These are phyloP conservation scores for Cantharis rustica DNA, from an alignment of 2,888 invertebrate species.

Conservation along the genomic window DNA sequence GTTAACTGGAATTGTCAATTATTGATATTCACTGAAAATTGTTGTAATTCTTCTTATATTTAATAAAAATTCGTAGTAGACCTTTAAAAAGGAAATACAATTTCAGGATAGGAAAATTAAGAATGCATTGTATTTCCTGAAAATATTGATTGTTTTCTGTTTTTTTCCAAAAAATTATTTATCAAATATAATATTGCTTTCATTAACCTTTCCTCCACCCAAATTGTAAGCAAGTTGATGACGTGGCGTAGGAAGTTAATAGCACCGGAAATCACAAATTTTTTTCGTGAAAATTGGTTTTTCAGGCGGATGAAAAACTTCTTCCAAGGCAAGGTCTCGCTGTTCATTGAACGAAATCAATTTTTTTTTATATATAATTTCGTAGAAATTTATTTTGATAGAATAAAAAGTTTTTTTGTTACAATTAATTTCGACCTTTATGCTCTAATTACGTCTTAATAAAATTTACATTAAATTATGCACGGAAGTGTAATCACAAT, in stretches of 20 bases:
- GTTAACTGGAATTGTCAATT: too few relatives aligned
- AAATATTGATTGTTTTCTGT: too few relatives aligned
- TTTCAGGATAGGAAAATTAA: too few relatives aligned
- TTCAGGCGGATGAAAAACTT: background rate
- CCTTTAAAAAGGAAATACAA: too few relatives aligned
- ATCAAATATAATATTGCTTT: too few relatives aligned
- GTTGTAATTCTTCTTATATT: too few relatives aligned
- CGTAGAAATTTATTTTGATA: background rate
- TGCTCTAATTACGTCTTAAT: background rate
- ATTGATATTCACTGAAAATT: too few relatives aligned
- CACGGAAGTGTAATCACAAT: background rate
- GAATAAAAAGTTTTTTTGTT: background rate
- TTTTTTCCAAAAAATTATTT: too few relatives aligned
- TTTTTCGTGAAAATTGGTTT: background rate
- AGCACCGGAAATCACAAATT: background rate
- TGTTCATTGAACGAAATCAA: background rate
- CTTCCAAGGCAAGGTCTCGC: background rate
- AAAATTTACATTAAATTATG: background rate
- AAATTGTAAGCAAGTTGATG: background rate
- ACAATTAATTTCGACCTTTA: background rate
- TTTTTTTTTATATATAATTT: background rate
- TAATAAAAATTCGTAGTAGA: too few relatives aligned
- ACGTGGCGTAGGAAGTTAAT: too few relatives aligned
- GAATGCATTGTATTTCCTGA: too few relatives aligned
- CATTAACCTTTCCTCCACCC: background rate